Percentiles rank a stretch among this genome's conserved stretches.
phyloP scores from a whole-genome alignment of 2,797 vertebrate genomes.

The Acrossocheilus fasciatus region DNA sequence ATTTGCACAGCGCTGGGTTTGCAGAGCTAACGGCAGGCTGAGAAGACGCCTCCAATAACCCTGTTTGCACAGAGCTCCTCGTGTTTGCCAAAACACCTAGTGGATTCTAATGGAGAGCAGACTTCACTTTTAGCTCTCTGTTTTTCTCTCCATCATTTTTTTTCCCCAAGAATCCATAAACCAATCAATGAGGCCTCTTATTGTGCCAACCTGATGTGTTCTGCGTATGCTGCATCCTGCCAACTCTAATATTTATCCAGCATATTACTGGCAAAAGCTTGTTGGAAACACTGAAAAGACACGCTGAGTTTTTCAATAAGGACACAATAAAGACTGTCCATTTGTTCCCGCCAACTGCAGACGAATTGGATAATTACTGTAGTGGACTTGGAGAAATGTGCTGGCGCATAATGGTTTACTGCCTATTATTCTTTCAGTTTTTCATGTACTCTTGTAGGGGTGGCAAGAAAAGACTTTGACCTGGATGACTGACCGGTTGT shows the following conservation, averaged over 20 bases:
- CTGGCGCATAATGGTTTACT: conserved; percentile 68
- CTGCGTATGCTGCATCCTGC: conserved; percentile 76
- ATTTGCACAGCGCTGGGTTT: conserved; percentile 82
- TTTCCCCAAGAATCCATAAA: conserved; percentile 79
- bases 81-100: conserved; percentile 87
- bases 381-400: conserved; percentile 62
- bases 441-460: neutral
- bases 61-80: conserved; percentile 84
- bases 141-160: conserved; percentile 58
- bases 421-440: neutral
- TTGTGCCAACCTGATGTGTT: conserved; percentile 80
- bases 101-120: conserved; percentile 79
- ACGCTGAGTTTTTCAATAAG: conserved; percentile 63
- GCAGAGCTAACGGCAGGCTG: conserved; percentile 79
- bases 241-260: conserved; percentile 89
- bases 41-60: conserved; percentile 77
- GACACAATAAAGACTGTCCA: conserved; percentile 69
- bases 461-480: conserved; percentile 55
- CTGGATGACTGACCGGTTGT: conserved; percentile 15
- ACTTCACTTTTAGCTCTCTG: conserved; percentile 61
- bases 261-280: conserved; percentile 75
- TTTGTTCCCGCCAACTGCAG: conserved; percentile 70
- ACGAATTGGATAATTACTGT: conserved; percentile 70
- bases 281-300: conserved; percentile 72
- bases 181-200: conserved; percentile 79